A percentile compares a stretch with the other conserved stretches of the same genome.
Evolutionary conservation across 1,140 invertebrate genomes (phyloP).

Genomic region (Heliconius himera): DNA sequence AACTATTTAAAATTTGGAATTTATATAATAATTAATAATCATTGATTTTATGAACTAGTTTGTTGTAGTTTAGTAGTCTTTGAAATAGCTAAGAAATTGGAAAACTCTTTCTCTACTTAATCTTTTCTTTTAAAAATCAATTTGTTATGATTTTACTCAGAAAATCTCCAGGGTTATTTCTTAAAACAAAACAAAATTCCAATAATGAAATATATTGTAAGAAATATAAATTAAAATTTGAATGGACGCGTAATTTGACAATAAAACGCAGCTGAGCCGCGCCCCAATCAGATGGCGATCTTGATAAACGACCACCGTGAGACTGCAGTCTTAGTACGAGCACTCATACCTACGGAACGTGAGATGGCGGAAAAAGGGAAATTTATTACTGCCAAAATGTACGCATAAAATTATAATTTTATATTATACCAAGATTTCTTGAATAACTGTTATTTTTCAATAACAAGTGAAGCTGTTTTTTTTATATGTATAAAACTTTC

Average conservation of each 20-base stretch:
- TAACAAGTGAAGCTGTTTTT: too few species aligned
- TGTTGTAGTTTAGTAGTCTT: not conserved
- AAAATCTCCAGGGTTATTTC: not conserved
- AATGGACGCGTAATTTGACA: slow-evolving; percentile 75
- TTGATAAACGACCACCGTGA: slow-evolving; percentile 79
- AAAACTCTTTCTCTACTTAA: not conserved
- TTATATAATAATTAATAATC: too few species aligned
- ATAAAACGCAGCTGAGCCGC: slow-evolving; percentile 80
- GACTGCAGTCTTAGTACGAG: slow-evolving; percentile 66
- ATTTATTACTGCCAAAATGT: not conserved
- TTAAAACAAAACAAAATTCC: slow-evolving; percentile 43
- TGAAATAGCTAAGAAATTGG: not conserved
- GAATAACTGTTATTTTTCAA: too few species aligned
- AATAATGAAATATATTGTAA: slow-evolving; percentile 52
- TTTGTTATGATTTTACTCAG: too few species aligned
- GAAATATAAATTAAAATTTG: slow-evolving; percentile 80
- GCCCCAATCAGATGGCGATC: slow-evolving; percentile 77
- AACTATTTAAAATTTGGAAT: too few species aligned
- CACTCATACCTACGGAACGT: slow-evolving; percentile 29
- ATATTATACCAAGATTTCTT: not conserved
- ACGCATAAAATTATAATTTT: not conserved
- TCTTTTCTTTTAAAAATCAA: too few species aligned
- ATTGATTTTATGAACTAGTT: too few species aligned
- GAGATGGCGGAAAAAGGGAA: slow-evolving; percentile 36
- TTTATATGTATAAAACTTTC: too few species aligned